A percentile compares a stretch with the other conserved stretches of the same genome.
These are phyloP conservation scores for Conopomorpha cramerella DNA, from an alignment of 1,140 invertebrate genomes.

Conservation along the genomic window DNA sequence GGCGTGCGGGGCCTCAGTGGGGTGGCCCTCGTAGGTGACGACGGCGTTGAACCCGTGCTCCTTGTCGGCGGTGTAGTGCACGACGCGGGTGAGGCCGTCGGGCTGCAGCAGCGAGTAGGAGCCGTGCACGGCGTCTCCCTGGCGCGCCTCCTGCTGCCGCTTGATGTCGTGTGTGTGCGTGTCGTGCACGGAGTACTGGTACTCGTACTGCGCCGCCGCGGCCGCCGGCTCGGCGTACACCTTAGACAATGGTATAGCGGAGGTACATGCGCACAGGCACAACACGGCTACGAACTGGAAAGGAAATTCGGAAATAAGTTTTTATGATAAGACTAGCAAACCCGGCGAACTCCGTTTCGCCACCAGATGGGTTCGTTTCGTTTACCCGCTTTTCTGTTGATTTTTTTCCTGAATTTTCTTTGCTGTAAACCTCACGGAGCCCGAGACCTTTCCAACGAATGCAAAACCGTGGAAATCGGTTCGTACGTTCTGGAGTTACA, in stretches of 20 bases:
- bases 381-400: no score
- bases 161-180: slow-evolving; percentile 55
- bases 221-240: slow-evolving; percentile 60
- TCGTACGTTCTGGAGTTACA: no score
- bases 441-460: no score
- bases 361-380: no score
- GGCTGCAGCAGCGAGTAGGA: slow-evolving; percentile 65
- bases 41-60: slow-evolving; percentile 5
- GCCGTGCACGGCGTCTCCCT: slow-evolving; percentile 67
- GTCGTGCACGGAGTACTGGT: slow-evolving; percentile 70
- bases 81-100: slow-evolving; percentile 63
- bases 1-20: slow-evolving; percentile 5
- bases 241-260: slow-evolving; percentile 22
- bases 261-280: slow-evolving; percentile 23
- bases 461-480: no score
- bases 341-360: no score
- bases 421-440: no score
- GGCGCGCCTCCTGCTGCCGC: slow-evolving; percentile 40
- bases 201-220: slow-evolving; percentile 68
- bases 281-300: slow-evolving; percentile 31
- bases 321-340: no score
- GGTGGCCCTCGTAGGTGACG: slow-evolving; percentile 6
- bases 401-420: no score
- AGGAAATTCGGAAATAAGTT: no score
- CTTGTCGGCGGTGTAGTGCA: slow-evolving; percentile 60